Evolutionary conservation across 1,140 invertebrate species (phyloP), one percentile per base, ranked within the genome.

Genomic region (Solen grandis): DNA sequence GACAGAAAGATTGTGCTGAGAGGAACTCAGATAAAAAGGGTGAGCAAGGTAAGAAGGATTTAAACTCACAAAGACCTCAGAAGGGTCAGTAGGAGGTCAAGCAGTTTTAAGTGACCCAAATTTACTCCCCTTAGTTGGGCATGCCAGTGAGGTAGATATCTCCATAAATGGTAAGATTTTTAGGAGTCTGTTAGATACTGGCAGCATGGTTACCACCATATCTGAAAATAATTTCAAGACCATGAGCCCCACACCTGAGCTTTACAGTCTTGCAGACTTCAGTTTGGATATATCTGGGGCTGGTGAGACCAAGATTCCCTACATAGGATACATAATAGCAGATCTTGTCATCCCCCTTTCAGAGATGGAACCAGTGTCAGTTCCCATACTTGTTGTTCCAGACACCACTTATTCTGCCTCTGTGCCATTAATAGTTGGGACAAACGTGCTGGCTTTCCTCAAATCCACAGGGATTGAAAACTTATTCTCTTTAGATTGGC

Each of bases 341-440:
- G 46, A 50, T 10, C 10, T 50, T 50, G 46, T n/a, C 10, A n/a
- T 13, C n/a, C 46, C 46, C n/a, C n/a, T 52, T 22, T n/a, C n/a
- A 13, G 46, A n/a, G 10, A n/a, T 13, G n/a, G 46, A n/a, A n/a
- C n/a, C n/a, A n/a, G n/a, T n/a, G 25, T 2, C 25, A 27, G 27
- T 8, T 5, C 36, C 8, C 2, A 5, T 13, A 25, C 14, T 46
- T 1, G 5, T 13, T 5, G 14, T 29, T 2, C n/a, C n/a, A 52
- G 22, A 25, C 4, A n/a, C n/a, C 27, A 29, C 22, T 14, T 76
- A 65, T 31, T 10, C 31, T 52, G 22, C 22, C 2, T 19, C 22
- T 19, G 60, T 76, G 36, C 73, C 38, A 33, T 27, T 36, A 3
- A 29, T 76, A 29, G 52, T 76, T 4, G 59, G 41, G 52, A 76